These are phyloP conservation scores for Oxystoma pomonae DNA, from an alignment of 2,888 invertebrate species.

Conservation along the genomic window DNA sequence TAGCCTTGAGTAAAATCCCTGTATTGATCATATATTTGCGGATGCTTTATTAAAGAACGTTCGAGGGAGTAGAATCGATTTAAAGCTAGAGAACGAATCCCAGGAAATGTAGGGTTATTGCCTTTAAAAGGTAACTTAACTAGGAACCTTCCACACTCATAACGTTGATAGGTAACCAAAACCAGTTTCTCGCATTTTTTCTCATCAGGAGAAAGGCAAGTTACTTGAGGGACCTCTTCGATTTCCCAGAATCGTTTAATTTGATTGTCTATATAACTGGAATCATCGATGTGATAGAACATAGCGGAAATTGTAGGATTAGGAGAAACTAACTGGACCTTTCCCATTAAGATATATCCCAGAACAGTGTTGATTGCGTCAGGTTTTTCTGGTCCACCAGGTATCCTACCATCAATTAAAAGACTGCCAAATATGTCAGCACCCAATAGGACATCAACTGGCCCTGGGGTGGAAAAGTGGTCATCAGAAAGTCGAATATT, in stretches of 20 bases:
- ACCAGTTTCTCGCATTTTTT: not conserved
- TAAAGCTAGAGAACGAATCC: not conserved
- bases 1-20: not conserved
- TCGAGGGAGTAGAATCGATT: no score
- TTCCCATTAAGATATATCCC: not conserved
- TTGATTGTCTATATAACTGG: not conserved
- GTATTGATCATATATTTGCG: not conserved
- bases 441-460: no score
- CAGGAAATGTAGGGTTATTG: constrained; percentile 1
- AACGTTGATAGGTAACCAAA: not conserved
- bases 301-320: not conserved
- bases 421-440: no score
- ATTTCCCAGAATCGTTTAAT: not conserved
- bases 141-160: not conserved
- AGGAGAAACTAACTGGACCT: not conserved
- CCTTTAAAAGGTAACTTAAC: not conserved
- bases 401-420: not conserved
- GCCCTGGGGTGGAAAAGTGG: not conserved
- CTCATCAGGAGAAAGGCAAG: not conserved
- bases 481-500: not conserved
- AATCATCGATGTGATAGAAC: not conserved
- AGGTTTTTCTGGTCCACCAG: not conserved
- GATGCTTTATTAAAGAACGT: not conserved
- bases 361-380: no score
- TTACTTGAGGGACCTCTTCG: no score